Evolutionary conservation across 2,113 vertebrate species (phyloP).

Genomic region (Smithornis capensis): DNA sequence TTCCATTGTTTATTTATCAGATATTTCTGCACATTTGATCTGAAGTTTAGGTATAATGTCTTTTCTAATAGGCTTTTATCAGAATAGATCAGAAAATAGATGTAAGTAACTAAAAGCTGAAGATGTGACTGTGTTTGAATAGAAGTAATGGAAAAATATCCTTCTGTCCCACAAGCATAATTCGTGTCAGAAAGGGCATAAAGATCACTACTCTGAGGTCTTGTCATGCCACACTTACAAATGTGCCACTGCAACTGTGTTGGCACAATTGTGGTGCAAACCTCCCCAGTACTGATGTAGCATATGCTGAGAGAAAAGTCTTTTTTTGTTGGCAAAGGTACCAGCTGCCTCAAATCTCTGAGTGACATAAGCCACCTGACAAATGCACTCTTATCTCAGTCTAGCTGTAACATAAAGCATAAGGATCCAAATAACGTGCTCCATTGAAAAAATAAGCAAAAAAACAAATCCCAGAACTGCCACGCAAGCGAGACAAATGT

Average conservation of each 20-base stretch:
- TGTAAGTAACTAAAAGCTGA: not conserved
- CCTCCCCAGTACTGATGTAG: not conserved
- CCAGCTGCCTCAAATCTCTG: not conserved
- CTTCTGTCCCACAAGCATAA: not conserved
- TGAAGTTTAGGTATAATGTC: not conserved
- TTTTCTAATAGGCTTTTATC: not conserved
- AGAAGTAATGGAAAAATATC: not conserved
- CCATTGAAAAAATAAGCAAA: not conserved
- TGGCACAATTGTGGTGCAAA: not conserved
- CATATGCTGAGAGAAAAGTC: not conserved
- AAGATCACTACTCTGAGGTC: not conserved
- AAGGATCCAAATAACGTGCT: not conserved
- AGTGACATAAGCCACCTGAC: not conserved
- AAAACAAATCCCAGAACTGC: not conserved
- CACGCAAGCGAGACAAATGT: not conserved
- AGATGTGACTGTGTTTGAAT: not conserved
- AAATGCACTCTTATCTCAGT: not conserved
- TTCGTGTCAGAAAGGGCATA: not conserved
- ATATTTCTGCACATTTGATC: not conserved
- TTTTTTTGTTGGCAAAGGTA: not conserved
- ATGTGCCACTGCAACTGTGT: not conserved
- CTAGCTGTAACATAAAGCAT: not conserved
- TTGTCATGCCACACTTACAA: not conserved
- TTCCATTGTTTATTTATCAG: not conserved
- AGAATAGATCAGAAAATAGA: not conserved